Evolutionary conservation across 2,888 invertebrate genomes (phyloP).

Genomic region (Drosophila mettleri): DNA sequence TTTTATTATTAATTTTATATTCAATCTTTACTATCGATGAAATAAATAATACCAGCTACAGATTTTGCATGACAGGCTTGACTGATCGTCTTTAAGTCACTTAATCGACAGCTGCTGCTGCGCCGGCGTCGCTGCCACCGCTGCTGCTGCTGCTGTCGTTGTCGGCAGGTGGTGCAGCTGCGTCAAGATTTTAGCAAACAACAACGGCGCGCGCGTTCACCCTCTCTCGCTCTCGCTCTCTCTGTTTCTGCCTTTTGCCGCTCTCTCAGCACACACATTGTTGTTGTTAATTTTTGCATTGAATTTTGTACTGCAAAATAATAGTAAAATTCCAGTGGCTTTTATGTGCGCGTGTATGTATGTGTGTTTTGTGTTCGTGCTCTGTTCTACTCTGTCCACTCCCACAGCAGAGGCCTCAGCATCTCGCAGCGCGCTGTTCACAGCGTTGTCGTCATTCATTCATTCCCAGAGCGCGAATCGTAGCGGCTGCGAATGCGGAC

Average conservation of each 20-base stretch:
- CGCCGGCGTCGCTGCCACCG: constrained; percentile 66
- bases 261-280: constrained; percentile 18
- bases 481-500: constrained; percentile 36
- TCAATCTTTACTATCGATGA: constrained; percentile 45
- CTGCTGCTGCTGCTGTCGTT: constrained; percentile 21
- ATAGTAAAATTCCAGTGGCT: constrained; percentile 68
- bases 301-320: constrained; percentile 57
- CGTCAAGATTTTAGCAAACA: constrained; percentile 58
- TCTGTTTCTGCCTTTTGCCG: constrained; percentile 6
- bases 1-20: no score
- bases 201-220: constrained; percentile 19
- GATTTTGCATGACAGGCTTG: constrained; percentile 40
- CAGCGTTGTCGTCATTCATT: constrained; percentile 47
- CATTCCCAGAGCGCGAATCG: constrained; percentile 67
- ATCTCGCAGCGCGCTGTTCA: constrained; percentile 19
- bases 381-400: constrained; percentile 36
- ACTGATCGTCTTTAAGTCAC: constrained; percentile 43
- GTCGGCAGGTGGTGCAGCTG: constrained; percentile 71
- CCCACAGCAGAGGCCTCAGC: constrained; percentile 53
- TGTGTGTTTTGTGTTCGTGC: constrained; percentile 21
- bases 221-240: constrained; percentile 1
- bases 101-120: constrained; percentile 68
- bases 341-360: constrained; percentile 16
- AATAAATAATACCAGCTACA: constrained; percentile 5
- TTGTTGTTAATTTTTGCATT: constrained; percentile 37